Evolutionary conservation across 2,888 invertebrate species (phyloP), one percentile per base, ranked within the genome.

Genomic region (Homarus gammarus): DNA sequence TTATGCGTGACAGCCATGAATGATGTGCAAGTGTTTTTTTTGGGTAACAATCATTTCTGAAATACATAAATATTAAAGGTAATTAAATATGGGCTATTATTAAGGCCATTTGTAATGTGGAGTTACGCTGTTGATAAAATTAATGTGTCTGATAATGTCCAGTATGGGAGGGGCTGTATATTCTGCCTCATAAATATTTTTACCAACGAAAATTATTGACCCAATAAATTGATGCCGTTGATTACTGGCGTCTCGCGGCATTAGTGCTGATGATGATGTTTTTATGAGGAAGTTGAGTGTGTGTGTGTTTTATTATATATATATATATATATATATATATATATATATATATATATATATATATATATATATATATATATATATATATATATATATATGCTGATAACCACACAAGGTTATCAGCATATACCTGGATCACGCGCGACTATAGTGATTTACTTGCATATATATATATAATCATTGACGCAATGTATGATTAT

Each of bases 321-420:
- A 40, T 38, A 77, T 27, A n/a, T 3, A 33, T 38, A 38, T 77
- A 38, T 38, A 77, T 10, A 2, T 27, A 33, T 77, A 33, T 3
- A 40, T 38, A 77, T 27, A 40, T 27, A 78, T 18, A 49, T 27
- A 40, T 6, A 27, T 22, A 15, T 6, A 56, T 38, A 79, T 38
- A 79, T 38, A 79, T 38, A 38, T 44, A 75, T 44, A 75, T 49
- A 77, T 49, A 73, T 40, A n/a, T n/a, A n/a, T n/a, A n/a, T n/a
- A n/a, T n/a, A n/a, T n/a, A n/a, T n/a, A n/a, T n/a, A n/a, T n/a
- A n/a, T n/a, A n/a, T n/a, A n/a, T n/a, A n/a, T n/a, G n/a, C n/a
- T n/a, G n/a, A n/a, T n/a, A n/a, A n/a, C n/a, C n/a, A n/a, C n/a
- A n/a, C n/a, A n/a, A n/a, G n/a, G n/a, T n/a, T n/a, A n/a, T n/a